These are phyloP conservation scores for Clarias laeviceps DNA, from an alignment of 2,797 vertebrate genomes.

Conservation along the genomic window DNA sequence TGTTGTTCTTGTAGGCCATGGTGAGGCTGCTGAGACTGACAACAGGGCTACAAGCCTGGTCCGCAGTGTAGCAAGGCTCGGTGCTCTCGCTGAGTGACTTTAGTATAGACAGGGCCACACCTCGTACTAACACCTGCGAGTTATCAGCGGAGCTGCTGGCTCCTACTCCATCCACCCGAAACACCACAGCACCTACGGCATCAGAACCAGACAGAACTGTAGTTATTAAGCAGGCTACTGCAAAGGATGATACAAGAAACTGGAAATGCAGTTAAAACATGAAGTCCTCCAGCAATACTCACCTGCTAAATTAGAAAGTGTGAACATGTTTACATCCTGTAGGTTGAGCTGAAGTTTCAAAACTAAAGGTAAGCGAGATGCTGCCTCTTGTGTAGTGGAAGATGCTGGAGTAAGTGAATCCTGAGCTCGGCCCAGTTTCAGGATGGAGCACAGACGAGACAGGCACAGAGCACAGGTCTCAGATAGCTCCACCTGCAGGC, in stretches of 20 bases:
- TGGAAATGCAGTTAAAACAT: background rate
- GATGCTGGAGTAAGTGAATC: constrained; percentile 45
- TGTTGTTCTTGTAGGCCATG: constrained; percentile 82
- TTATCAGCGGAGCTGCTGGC: constrained; percentile 82
- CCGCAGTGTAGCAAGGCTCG: constrained; percentile 85
- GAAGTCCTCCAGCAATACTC: constrained; percentile 18
- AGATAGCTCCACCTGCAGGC: constrained; percentile 90
- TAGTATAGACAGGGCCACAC: constrained; percentile 83
- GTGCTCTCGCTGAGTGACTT: constrained; percentile 87
- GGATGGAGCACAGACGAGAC: constrained; percentile 83
- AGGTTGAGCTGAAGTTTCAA: constrained; percentile 89
- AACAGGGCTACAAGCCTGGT: constrained; percentile 76
- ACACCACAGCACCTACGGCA: constrained; percentile 83
- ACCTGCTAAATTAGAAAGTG: constrained; percentile 89
- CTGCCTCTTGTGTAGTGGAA: constrained; percentile 47
- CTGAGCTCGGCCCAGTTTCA: constrained; percentile 56
- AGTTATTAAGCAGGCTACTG: background rate
- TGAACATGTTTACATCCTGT: constrained; percentile 91
- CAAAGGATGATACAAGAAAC: background rate
- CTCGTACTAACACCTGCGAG: constrained; percentile 80
- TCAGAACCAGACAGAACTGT: background rate
- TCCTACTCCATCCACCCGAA: constrained; percentile 84
- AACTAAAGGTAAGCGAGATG: constrained; percentile 69
- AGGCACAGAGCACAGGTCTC: constrained; percentile 91
- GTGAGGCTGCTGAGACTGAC: constrained; percentile 80